Evolutionary conservation across 2,888 invertebrate species (phyloP).

Genomic region (Dryocosmus kuriphilus): DNA sequence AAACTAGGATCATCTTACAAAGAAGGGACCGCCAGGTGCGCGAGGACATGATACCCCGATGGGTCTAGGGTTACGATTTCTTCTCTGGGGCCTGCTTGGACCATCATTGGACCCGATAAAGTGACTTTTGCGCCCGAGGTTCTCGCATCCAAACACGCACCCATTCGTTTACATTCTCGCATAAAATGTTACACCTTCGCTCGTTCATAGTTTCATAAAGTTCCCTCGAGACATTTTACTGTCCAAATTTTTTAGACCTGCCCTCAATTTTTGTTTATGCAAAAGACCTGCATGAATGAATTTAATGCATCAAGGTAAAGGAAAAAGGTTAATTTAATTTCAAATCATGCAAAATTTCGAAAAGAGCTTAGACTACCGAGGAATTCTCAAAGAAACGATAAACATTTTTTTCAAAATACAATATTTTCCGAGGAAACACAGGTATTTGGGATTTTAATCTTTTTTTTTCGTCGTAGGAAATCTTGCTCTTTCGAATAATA

Average conservation of each 20-base stretch:
- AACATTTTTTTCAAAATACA: no score
- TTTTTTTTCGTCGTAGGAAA: no score
- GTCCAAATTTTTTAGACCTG: slow-evolving; percentile 37
- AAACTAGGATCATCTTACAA: slow-evolving; percentile 74
- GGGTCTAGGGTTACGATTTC: slow-evolving; percentile 73
- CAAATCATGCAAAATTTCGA: no score
- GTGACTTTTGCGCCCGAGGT: slow-evolving; percentile 29
- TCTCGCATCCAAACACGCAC: slow-evolving; percentile 39
- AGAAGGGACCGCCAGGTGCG: slow-evolving; percentile 75
- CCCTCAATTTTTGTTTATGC: not conserved
- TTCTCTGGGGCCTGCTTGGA: slow-evolving; percentile 6
- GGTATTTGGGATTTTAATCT: no score
- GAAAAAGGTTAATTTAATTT: not conserved
- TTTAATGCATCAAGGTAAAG: not conserved
- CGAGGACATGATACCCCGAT: slow-evolving; percentile 73
- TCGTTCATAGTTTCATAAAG: slow-evolving; percentile 62
- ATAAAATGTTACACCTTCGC: slow-evolving; percentile 46
- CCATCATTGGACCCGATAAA: slow-evolving; percentile 46
- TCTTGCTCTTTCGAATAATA: no score
- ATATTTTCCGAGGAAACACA: no score
- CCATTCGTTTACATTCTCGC: slow-evolving; percentile 37
- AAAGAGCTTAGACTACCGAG: no score
- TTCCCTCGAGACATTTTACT: slow-evolving; percentile 59
- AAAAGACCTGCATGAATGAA: not conserved
- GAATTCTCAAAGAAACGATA: no score